phyloP scores from a whole-genome alignment of 2,113 vertebrate genomes.

The Pitta sordida region DNA sequence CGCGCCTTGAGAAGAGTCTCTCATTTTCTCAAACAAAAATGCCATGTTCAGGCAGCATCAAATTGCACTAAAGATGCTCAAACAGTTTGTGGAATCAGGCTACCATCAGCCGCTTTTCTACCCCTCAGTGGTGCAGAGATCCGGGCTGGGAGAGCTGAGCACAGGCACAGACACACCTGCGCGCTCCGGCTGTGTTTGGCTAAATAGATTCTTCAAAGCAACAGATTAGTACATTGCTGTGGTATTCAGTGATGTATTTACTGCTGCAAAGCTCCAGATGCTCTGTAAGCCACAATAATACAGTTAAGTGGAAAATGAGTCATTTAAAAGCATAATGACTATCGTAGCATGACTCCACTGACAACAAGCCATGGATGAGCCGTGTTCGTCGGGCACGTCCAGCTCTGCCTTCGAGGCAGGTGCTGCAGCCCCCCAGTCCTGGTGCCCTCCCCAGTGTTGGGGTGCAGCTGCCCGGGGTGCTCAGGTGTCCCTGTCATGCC shows the following conservation, averaged over 20 bases:
- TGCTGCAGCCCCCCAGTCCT: neutral
- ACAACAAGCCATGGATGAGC: neutral
- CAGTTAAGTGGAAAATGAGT: constrained; percentile 44
- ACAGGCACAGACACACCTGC: neutral
- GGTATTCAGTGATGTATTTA: neutral
- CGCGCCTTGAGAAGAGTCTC: neutral
- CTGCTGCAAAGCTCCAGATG: constrained; percentile 2
- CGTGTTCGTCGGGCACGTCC: fast-evolving
- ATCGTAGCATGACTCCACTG: neutral
- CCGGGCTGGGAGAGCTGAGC: neutral
- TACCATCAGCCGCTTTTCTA: fast-evolving
- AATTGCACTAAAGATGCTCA: neutral
- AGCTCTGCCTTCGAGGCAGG: neutral
- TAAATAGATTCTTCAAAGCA: neutral
- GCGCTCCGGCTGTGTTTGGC: fast-evolving
- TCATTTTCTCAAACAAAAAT: neutral
- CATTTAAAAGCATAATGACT: neutral
- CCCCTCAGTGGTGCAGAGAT: fast-evolving
- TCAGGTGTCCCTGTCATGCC: neutral
- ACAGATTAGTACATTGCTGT: neutral
- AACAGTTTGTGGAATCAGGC: neutral
- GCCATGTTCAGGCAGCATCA: fast-evolving
- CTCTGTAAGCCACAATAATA: constrained; percentile 1
- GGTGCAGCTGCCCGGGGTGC: fast-evolving
- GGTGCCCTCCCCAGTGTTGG: fast-evolving